Conservation (phyloP, 2,113 vertebrate species). For the Rhinichthys klamathensis region DNA sequence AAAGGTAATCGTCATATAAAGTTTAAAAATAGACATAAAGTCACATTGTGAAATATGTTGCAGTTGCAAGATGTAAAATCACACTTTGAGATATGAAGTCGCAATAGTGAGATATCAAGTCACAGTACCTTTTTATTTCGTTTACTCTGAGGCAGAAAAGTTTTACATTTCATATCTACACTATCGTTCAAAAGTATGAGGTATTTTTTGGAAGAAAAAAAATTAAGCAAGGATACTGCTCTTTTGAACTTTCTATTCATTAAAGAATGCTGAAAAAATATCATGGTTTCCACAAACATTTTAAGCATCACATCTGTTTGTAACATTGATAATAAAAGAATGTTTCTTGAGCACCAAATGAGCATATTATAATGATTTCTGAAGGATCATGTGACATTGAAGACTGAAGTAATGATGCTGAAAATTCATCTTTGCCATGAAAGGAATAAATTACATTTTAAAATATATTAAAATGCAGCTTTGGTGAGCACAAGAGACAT, state of each 20-base stretch:
- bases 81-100: background rate
- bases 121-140: background rate
- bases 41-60: background rate
- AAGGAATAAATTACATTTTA: background rate
- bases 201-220: background rate
- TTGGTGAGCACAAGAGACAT: background rate
- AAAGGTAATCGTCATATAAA: background rate
- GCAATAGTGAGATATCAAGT: background rate
- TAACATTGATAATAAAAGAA: too few relatives aligned
- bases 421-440: background rate
- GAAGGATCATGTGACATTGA: background rate
- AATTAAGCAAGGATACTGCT: too few relatives aligned
- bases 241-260: too few relatives aligned
- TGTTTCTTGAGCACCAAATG: background rate
- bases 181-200: background rate
- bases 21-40: background rate
- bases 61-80: background rate
- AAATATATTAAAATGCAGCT: background rate
- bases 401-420: background rate
- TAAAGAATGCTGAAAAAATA: too few relatives aligned
- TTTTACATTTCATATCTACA: background rate
- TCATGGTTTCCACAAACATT: too few relatives aligned
- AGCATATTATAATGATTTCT: background rate
- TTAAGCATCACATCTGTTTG: too few relatives aligned
- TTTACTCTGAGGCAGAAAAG: background rate